These are phyloP conservation scores for Papilio elwesi DNA, from an alignment of 2,888 invertebrate species.

Conservation along the genomic window DNA sequence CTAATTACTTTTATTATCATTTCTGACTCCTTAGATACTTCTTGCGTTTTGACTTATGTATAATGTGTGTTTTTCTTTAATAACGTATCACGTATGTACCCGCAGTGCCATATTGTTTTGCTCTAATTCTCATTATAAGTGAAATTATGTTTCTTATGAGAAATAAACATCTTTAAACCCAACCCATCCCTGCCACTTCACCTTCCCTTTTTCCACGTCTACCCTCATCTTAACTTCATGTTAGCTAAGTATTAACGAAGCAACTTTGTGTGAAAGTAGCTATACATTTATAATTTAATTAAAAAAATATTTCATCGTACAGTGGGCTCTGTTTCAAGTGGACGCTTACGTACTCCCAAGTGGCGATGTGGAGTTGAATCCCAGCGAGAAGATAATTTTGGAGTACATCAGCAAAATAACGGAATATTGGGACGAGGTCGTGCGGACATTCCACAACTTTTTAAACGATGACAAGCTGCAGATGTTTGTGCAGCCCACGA, in stretches of 20 bases:
- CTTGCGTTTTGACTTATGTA: too few species aligned
- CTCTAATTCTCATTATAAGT: too few species aligned
- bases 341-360: conserved; percentile 78
- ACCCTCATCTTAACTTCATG: background rate
- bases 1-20: too few species aligned
- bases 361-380: conserved; percentile 81
- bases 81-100: too few species aligned
- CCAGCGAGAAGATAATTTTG: conserved; percentile 84
- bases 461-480: conserved; percentile 88
- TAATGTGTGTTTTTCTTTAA: too few species aligned
- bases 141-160: too few species aligned
- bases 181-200: too few species aligned
- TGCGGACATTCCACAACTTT: conserved; percentile 87
- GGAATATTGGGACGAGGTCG: conserved; percentile 87
- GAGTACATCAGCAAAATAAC: conserved; percentile 86
- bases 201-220: background rate
- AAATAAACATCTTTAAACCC: too few species aligned
- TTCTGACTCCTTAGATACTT: too few species aligned
- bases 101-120: too few species aligned
- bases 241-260: background rate
- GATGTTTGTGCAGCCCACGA: conserved; percentile 92
- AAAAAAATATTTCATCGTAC: conserved; percentile 43
- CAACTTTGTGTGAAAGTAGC: too few species aligned
- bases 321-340: conserved; percentile 86
- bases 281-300: background rate